These are phyloP conservation scores for Nomada ferruginata DNA, from an alignment of 2,888 invertebrate species.

Conservation along the genomic window DNA sequence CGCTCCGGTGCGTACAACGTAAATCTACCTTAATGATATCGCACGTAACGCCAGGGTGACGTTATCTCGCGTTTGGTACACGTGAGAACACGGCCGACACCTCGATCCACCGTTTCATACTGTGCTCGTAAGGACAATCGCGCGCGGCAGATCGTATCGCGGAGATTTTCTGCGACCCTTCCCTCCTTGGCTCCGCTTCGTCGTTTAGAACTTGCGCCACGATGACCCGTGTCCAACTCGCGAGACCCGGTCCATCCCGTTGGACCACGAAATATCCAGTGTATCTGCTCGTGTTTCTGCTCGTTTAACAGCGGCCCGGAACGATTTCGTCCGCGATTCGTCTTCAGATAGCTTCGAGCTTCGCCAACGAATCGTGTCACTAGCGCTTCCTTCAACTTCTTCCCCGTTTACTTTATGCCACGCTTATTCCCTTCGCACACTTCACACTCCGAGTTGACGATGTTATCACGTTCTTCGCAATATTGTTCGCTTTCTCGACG, in stretches of 20 bases:
- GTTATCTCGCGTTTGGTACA: conserved; percentile 76
- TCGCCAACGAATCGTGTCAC: conserved; percentile 16
- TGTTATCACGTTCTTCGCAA: conserved; percentile 26
- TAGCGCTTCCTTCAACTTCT: conserved; percentile 28
- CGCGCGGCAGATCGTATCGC: conserved; percentile 72
- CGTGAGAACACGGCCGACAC: conserved; percentile 81
- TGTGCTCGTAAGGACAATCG: conserved; percentile 68
- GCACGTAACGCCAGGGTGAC: conserved; percentile 75
- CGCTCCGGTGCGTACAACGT: conserved; percentile 69
- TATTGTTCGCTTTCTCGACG: conserved; percentile 7
- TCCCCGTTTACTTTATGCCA: conserved; percentile 14
- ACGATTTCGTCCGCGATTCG: conserved; percentile 42
- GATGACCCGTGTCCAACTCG: conserved; percentile 43
- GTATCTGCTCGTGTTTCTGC: conserved; percentile 39
- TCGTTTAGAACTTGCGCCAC: conserved; percentile 59
- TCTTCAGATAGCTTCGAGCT: conserved; percentile 46
- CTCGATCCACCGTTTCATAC: conserved; percentile 72
- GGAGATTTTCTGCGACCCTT: conserved; percentile 57
- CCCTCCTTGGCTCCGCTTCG: conserved; percentile 30
- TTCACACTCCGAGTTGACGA: conserved; percentile 24
- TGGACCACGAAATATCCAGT: conserved; percentile 40
- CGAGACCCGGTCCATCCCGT: conserved; percentile 21
- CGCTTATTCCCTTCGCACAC: not conserved
- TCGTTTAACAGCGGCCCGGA: conserved; percentile 25
- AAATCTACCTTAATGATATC: conserved; percentile 83